Base-by-base conservation (phyloP, 2,797 vertebrate genomes). In the Hoplostethus atlanticus region DNA sequence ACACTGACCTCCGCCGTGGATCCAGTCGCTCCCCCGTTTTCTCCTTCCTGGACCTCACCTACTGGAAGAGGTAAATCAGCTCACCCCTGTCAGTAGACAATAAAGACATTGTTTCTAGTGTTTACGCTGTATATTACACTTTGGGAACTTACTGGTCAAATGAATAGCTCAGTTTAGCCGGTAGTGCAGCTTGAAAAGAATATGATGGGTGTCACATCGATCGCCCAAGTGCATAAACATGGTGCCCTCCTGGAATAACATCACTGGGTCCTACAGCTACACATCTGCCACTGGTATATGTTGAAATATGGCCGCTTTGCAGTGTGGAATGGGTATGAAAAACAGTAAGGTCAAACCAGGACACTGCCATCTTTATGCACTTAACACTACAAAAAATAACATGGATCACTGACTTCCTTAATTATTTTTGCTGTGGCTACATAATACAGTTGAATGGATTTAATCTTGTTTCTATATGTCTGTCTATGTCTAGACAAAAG, bases 1-100 rank as follows among this genome's bases (percentile, higher is more conserved):
- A 99, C 87, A 94, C 94, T 0, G 98, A 99, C 87, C 88, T 98
- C 90, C 94, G 94, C 0, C 93, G 96, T 0, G 97, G 97, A 10
- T 96, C 98, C 67, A 94, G 93, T 87, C 96, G 96, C 65, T 96
- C 96, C 0, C 97, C 98, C 0, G 96, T 98, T 62, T 98, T 99
- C 89, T 99, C 97, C 59, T 99, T 99, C 84, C 91, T 99, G 86
- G 98, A 99, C 88, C 96, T 98, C 73, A 98, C 97, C 0, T 99
- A 99, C 81, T 99, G 98, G 98, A 99, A 99, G 92, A 97, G 98
- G 98, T 99, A 88, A 34, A 36, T 53, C 1, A n/a, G 50, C 48
- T 55, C 28, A 28, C 28, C 28, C 3, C 28, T 28, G 28, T 28
- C 28, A 28, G 28, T 28, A 28, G 28, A 28, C 28, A 28, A 28